Conservation (phyloP, 2,113 vertebrate genomes). For the Ellobius talpinus region DNA sequence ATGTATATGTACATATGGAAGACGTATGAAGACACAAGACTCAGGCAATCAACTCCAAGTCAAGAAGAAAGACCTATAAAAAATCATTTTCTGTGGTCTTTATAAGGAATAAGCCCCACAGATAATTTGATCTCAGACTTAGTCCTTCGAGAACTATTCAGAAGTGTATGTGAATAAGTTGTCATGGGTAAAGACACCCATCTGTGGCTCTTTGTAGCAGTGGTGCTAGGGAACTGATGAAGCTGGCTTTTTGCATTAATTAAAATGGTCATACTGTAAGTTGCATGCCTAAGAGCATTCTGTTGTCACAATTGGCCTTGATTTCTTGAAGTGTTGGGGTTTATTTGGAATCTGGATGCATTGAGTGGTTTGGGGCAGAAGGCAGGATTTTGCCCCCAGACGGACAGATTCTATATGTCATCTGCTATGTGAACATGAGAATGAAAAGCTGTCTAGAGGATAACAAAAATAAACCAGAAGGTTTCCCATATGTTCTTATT, state of each 20-base stretch:
- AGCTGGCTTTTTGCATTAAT: conserved; percentile 36
- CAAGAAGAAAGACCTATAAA: background rate
- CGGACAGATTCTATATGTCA: conserved; percentile 63
- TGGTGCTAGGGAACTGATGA: background rate
- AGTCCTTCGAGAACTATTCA: background rate
- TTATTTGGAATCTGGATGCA: conserved; percentile 37
- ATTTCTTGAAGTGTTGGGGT: conserved; percentile 49
- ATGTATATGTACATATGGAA: background rate
- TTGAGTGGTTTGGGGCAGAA: conserved; percentile 55
- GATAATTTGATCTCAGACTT: background rate
- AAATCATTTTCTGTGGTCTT: background rate
- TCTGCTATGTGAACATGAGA: conserved; percentile 59
- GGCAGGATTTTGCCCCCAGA: conserved; percentile 65
- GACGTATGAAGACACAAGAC: background rate
- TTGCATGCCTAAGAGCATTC: background rate
- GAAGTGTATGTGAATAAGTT: background rate
- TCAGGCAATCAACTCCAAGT: background rate
- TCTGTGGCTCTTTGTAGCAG: background rate
- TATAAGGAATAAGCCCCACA: background rate
- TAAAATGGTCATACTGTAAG: background rate
- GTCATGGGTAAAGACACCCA: background rate
- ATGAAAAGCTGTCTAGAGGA: conserved; percentile 54
- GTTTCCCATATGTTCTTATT: conserved; percentile 64
- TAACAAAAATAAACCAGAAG: conserved; percentile 75
- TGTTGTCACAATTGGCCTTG: conserved; percentile 48